phyloP scores from a whole-genome alignment of 2,888 invertebrate species.

The Belgica antarctica region DNA sequence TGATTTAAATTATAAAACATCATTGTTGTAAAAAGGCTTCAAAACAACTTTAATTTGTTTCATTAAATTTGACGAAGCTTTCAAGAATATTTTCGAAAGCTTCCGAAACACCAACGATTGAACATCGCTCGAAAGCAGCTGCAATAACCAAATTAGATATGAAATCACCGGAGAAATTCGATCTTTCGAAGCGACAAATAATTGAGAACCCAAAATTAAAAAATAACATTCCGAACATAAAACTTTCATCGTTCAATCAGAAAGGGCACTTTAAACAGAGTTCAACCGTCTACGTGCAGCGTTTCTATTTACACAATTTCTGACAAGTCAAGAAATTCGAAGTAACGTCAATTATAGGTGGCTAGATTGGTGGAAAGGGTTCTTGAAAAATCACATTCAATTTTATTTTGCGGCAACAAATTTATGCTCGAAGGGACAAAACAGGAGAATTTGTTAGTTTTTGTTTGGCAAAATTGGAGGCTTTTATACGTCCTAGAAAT shows the following conservation, averaged over 20 bases:
- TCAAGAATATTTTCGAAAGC: no score
- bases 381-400: slow-evolving; percentile 27
- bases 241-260: background rate
- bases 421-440: background rate
- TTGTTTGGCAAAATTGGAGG: background rate
- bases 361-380: slow-evolving; percentile 32
- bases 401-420: slow-evolving; percentile 18
- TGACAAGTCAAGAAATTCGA: no score
- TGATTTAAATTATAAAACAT: no score
- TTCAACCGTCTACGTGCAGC: no score
- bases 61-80: no score
- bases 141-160: no score
- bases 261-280: slow-evolving; percentile 14
- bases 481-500: background rate
- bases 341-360: background rate
- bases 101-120: no score
- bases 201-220: background rate
- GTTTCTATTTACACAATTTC: background rate
- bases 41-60: no score
- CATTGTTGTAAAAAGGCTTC: no score
- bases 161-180: no score
- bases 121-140: no score
- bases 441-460: background rate
- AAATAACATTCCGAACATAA: background rate
- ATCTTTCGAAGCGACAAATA: no score